Base-by-base conservation (phyloP, 2,113 vertebrate species). In the Oophaga pumilio region DNA sequence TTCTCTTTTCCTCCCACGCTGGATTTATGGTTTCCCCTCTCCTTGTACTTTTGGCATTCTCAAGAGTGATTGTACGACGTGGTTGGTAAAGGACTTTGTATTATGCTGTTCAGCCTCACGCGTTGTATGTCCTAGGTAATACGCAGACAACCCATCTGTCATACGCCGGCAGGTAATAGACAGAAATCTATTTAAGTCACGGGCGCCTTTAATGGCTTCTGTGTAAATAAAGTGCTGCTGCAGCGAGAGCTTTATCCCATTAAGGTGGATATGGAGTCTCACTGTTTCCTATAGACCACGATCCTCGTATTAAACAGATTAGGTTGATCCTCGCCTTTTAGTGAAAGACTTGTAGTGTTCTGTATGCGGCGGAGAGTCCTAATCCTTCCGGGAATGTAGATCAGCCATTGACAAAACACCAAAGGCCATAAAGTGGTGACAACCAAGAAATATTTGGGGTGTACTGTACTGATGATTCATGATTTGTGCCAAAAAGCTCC, bases 291-390 rank as follows among this genome's bases (percentile, higher is more conserved):
- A 64, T 83, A 86, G 62, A 59, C 78, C 26, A 60, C 69, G 12
- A 15, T 66, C 33, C 7, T 82, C 69, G 53, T 64, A 88, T 88
- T 88, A 88, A 88, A 81, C 79, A 83, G 86, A 88, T 88, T 88
- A 88, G 56, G 60, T 56, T 88, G 81, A 88, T 88, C 86, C 86
- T 18, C 66, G 86, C 79, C 86, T 88, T 88, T 88, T 88, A 88
- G 86, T 83, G 86, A 88, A 76, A 66, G 79, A 76, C 57, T 56
- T 88, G 15, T 53, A 82, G 33, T 60, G 69, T 76, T 59, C 68
- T 56, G 56, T 82, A 76, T 82, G 71, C 73, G 10, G 52, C 33
- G 49, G 77, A 15, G 56, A 73, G 13, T 24, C 77, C 26, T 82
- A 87, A 87, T 87, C 85, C 53, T 56, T 49, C 43, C 43, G 68